A percentile compares a stretch with the other conserved stretches of the same genome.
These are phyloP conservation scores for Monomorium pharaonis DNA, from an alignment of 1,140 invertebrate genomes.

Conservation along the genomic window DNA sequence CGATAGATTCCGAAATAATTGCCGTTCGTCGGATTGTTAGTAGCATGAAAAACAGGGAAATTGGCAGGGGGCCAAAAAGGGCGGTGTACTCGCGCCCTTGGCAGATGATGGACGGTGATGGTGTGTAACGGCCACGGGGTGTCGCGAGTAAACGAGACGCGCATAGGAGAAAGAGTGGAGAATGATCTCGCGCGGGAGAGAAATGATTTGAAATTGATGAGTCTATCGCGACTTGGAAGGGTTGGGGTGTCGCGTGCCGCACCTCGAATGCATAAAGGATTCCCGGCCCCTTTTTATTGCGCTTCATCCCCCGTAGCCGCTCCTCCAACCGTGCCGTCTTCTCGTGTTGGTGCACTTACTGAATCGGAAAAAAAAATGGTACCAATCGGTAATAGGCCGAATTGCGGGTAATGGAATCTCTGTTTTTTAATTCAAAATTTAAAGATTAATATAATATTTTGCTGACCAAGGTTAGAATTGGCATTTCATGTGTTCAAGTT, in stretches of 20 bases:
- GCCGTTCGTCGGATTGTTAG: conserved; percentile 61
- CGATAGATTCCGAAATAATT: conserved; percentile 82
- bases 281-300: conserved; percentile 73
- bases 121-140: background rate
- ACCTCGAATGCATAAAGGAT: conserved; percentile 68
- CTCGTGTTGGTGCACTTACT: conserved; percentile 14
- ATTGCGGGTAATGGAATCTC: background rate
- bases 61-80: background rate
- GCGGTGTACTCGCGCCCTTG: conserved; percentile 45
- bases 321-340: conserved; percentile 22
- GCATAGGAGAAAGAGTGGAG: conserved; percentile 34
- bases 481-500: background rate
- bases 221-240: conserved; percentile 73
- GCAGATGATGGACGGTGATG: conserved; percentile 63
- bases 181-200: conserved; percentile 51
- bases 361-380: conserved; percentile 2
- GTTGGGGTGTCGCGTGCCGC: conserved; percentile 76
- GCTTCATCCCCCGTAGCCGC: conserved; percentile 36
- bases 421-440: background rate
- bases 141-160: conserved; percentile 16
- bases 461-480: background rate
- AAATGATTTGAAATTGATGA: conserved; percentile 84
- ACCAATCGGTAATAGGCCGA: background rate
- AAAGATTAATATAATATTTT: background rate
- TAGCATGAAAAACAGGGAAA: conserved; percentile 15